A percentile compares a stretch with the other conserved stretches of the same genome.
Conservation (phyloP, 2,888 invertebrate genomes). For the Leucoma salicis region DNA sequence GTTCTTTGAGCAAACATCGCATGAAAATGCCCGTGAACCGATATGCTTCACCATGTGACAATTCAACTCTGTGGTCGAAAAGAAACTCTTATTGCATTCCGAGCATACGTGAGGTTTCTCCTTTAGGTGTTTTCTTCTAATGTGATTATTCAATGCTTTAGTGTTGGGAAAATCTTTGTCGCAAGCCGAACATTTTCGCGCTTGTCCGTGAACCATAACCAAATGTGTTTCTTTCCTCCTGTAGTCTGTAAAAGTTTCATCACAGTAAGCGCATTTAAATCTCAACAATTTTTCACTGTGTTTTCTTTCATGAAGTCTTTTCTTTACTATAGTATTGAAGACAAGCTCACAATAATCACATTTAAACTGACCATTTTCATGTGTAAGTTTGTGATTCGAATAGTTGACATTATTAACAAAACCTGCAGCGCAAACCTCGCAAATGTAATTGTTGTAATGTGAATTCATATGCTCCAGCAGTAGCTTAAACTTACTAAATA, state of each 20-base stretch:
- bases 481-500: slow-evolving; percentile 18
- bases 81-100: slow-evolving; percentile 22
- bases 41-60: slow-evolving; percentile 62
- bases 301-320: slow-evolving; percentile 36
- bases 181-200: slow-evolving; percentile 67
- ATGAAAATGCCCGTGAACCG: slow-evolving; percentile 48
- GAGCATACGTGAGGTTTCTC: slow-evolving; percentile 28
- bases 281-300: slow-evolving; percentile 35
- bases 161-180: slow-evolving; percentile 67
- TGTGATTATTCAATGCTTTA: slow-evolving; percentile 66
- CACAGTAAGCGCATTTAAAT: slow-evolving; percentile 52
- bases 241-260: slow-evolving; percentile 56
- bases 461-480: slow-evolving; percentile 31
- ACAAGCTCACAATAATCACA: slow-evolving; percentile 41
- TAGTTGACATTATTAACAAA: slow-evolving; percentile 31
- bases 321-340: slow-evolving; percentile 42
- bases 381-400: slow-evolving; percentile 44
- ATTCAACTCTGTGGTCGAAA: slow-evolving; percentile 44
- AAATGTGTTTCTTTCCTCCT: slow-evolving; percentile 59
- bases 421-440: slow-evolving; percentile 30
- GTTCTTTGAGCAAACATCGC: slow-evolving; percentile 54
- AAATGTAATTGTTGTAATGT: slow-evolving; percentile 17
- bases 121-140: slow-evolving; percentile 50
- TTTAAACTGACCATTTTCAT: slow-evolving; percentile 43
- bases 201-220: slow-evolving; percentile 46